Conservation (phyloP, 92 coral and sea anemone species). For the Parazoanthus atlanticus region DNA sequence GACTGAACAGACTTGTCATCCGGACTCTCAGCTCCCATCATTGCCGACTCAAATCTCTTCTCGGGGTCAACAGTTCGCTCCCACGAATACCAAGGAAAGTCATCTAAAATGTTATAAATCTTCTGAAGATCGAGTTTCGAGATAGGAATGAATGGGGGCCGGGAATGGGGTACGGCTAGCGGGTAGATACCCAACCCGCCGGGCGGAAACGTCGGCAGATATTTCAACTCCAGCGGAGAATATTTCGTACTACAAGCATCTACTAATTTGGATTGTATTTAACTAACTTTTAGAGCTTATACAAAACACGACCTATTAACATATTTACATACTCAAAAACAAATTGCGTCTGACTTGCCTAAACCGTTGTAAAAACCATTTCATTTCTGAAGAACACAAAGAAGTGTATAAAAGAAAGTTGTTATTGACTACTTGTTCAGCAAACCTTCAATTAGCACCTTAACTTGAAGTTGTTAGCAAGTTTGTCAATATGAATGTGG, state of each 20-base stretch:
- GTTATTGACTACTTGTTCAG: no score
- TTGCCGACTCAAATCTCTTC: neutral
- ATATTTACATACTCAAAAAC: no score
- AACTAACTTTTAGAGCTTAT: no score
- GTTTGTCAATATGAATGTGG: no score
- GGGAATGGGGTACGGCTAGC: constrained; percentile 49
- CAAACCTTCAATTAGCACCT: no score
- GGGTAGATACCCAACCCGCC: constrained; percentile 50
- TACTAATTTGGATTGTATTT: no score
- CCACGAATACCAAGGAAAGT: constrained; percentile 57
- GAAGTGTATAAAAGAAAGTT: no score
- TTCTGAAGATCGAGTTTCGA: constrained; percentile 53
- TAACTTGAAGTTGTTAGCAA: no score
- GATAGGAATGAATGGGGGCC: constrained; percentile 53
- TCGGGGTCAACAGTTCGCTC: constrained; percentile 25
- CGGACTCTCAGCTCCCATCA: neutral
- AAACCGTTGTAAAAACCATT: no score
- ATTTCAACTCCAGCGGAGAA: constrained; percentile 43
- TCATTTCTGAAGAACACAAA: no score
- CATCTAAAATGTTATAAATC: constrained; percentile 46
- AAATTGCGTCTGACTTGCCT: no score
- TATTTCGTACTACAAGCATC: constrained; percentile 48
- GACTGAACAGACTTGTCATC: neutral
- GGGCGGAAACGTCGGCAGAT: constrained; percentile 42
- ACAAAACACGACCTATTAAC: no score